These are phyloP conservation scores for Lycaon pictus DNA, from an alignment of 2,113 vertebrate species.

Conservation along the genomic window DNA sequence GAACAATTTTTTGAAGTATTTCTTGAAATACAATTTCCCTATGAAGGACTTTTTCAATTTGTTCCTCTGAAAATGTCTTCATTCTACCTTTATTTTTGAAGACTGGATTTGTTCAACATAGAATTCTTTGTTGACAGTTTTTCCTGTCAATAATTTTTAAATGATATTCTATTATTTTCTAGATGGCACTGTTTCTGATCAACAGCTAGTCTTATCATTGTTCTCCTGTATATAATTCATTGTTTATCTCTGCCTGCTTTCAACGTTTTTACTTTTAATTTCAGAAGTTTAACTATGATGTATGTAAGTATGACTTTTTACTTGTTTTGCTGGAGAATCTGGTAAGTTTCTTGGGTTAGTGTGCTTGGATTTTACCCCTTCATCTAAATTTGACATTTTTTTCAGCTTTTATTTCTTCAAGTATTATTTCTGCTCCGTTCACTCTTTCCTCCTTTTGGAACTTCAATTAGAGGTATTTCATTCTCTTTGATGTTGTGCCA, in stretches of 20 bases:
- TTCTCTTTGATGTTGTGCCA: neutral
- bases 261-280: neutral
- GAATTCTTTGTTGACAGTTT: neutral
- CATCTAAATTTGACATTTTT: neutral
- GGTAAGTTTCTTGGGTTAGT: neutral
- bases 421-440: neutral
- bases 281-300: neutral
- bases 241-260: neutral
- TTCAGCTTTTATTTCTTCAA: neutral
- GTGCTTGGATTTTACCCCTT: neutral
- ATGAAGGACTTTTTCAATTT: neutral
- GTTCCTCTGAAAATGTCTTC: neutral
- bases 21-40: neutral
- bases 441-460: neutral
- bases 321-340: neutral
- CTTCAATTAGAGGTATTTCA: neutral
- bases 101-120: neutral
- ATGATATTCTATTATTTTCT: neutral
- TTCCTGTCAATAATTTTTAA: neutral
- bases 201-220: neutral
- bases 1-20: neutral
- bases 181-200: neutral
- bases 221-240: neutral
- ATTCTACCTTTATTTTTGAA: constrained; percentile 20
- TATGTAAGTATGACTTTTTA: neutral